Evolutionary conservation across 1,140 invertebrate genomes (phyloP), one percentile per base, ranked within the genome.

Genomic region (Macrotrachela quadricornifera): DNA sequence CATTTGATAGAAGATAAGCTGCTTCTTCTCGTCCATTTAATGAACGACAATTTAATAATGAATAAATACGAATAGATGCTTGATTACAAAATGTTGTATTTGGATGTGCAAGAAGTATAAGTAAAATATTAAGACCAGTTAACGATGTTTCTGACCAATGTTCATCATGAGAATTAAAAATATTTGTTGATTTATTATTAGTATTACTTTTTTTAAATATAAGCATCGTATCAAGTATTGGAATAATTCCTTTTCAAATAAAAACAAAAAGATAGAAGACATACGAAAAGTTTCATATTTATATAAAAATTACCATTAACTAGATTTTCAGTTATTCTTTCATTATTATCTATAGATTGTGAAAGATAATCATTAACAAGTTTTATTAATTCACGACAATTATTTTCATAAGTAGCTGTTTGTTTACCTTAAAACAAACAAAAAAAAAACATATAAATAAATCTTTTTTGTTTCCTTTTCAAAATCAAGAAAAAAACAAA

Each of bases 121-220:
- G 62, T 12, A 78, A 58, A 37, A 78, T 63, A 59, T 63, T 65
- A 50, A 75, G 62, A 11, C 71, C 71, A 17, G 74, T 60, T 12
- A 75, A 72, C 15, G 73, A 73, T 73, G 77, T 76, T 57, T 77
- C 76, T 9, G 69, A 68, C 73, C 74, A 77, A 55, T 75, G 74
- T 44, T 72, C 58, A 12, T 40, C 21, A 30, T 30, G 2, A 4
- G 21, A 30, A 30, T 30, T 30, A 2, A 8, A 4, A 2, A 8
- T 30, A 2, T 2, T 30, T 30, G 21, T 2, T 30, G 21, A 30
- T 13, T 44, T 41, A 16, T 13, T 44, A n/a, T 41, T 16, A 10
- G 30, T 12, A 16, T 41, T 10, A 15, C 17, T 13, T 16, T 40
- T 40, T 13, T 30, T 30, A 61, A 77, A 78, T 38, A 75, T 68